These are phyloP conservation scores for Cyrtorhinus lividipennis DNA, from an alignment of 1,140 invertebrate species.

Conservation along the genomic window DNA sequence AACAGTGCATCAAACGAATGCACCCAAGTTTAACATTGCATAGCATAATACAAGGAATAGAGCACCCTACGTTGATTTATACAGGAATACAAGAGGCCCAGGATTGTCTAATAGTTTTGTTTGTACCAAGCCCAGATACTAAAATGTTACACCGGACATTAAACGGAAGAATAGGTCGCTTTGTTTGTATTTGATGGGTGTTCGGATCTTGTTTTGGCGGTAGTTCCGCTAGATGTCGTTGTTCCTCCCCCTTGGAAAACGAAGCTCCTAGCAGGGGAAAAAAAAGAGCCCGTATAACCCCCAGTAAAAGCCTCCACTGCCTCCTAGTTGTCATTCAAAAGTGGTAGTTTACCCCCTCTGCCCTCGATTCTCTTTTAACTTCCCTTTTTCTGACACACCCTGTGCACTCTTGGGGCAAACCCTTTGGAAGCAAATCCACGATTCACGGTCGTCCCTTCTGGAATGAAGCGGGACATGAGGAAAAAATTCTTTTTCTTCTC, in stretches of 20 bases:
- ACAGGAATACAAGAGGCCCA: background rate
- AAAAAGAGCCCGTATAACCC: conserved; percentile 1
- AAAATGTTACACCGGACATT: conserved; percentile 4
- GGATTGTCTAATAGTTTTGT: conserved; percentile 1
- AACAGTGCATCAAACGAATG: too few relatives aligned
- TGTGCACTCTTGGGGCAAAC: background rate
- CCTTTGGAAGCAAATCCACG: background rate
- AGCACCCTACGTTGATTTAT: too few relatives aligned
- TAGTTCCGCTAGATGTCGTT: conserved; percentile 1
- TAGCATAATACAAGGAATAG: too few relatives aligned
- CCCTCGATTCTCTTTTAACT: background rate
- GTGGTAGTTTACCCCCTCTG: conserved; percentile 1
- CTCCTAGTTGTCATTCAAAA: conserved; percentile 7
- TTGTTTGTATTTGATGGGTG: conserved; percentile 7
- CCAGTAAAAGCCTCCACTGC: background rate
- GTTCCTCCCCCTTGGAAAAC: background rate
- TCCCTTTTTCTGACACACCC: background rate
- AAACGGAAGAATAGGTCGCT: background rate
- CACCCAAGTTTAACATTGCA: too few relatives aligned
- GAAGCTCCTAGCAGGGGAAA: background rate
- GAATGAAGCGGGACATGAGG: background rate
- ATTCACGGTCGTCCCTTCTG: background rate
- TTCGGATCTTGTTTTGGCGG: conserved; percentile 1
- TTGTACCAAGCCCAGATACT: background rate
- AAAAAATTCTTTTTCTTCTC: background rate